phyloP scores from a whole-genome alignment of 1,140 invertebrate species.

The Aphelenchoides besseyi region DNA sequence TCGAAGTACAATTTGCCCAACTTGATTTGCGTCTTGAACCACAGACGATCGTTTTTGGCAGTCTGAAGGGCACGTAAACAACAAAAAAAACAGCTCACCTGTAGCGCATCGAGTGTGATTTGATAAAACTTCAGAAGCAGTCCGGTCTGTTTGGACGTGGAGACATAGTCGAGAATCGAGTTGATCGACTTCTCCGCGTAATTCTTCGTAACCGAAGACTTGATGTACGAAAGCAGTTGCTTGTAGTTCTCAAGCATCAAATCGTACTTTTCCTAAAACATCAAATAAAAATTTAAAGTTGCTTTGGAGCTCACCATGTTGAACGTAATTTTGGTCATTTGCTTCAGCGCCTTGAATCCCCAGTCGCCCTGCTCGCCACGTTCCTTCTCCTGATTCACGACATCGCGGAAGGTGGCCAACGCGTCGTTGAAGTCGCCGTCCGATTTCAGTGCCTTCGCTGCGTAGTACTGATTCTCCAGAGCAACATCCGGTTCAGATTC shows the following conservation, averaged over 20 bases:
- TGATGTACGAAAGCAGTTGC: slow-evolving; percentile 92
- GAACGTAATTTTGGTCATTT: slow-evolving; percentile 99
- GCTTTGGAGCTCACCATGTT: slow-evolving; percentile 73
- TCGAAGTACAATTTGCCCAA: slow-evolving; percentile 97
- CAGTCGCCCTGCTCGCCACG: slow-evolving; percentile 92
- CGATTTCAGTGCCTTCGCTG: slow-evolving; percentile 95
- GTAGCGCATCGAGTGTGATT: slow-evolving; percentile 92
- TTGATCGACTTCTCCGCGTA: slow-evolving; percentile 99
- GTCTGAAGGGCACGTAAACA: slow-evolving; percentile 66
- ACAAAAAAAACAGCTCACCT: slow-evolving; percentile 64
- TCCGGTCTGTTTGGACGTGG: slow-evolving; percentile 85
- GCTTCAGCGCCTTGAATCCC: slow-evolving; percentile 99
- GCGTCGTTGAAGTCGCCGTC: slow-evolving; percentile 78
- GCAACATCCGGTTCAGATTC: slow-evolving; percentile 90
- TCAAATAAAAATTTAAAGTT: slow-evolving; percentile 42
- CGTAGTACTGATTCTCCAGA: slow-evolving; percentile 99
- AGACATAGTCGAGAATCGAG: slow-evolving; percentile 98
- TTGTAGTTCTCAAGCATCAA: slow-evolving; percentile 98
- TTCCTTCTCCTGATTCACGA: slow-evolving; percentile 79
- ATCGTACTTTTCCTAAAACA: slow-evolving; percentile 78
- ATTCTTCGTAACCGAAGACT: slow-evolving; percentile 96
- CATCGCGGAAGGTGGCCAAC: slow-evolving; percentile 87
- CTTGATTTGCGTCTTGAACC: slow-evolving; percentile 99
- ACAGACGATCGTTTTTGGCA: slow-evolving; percentile 96
- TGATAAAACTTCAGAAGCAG: slow-evolving; percentile 99